Conservation (phyloP, 37 sponge, comb jelly and placozoan genomes). For the Beroe forskalii region DNA sequence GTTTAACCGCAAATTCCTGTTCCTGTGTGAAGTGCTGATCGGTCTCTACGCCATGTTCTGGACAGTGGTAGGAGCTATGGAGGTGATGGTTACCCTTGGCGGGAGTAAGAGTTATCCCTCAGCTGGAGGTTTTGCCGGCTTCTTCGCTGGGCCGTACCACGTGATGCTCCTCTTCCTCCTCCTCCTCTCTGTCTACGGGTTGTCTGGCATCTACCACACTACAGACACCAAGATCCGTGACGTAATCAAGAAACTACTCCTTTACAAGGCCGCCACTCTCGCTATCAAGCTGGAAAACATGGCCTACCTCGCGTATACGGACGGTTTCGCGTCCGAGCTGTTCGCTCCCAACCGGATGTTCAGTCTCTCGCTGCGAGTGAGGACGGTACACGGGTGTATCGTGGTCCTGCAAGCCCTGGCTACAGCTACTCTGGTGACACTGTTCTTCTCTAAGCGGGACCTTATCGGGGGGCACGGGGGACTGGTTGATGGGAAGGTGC, state of each 20-base stretch:
- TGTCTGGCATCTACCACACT: conserved; percentile 32
- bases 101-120: not conserved
- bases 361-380: not conserved
- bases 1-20: not conserved
- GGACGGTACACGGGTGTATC: not conserved
- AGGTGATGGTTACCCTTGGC: not conserved
- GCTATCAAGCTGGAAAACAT: not conserved
- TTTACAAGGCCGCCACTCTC: conserved; percentile 28
- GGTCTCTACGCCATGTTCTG: conserved; percentile 27
- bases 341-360: not conserved
- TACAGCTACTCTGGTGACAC: not conserved
- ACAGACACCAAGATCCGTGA: not conserved
- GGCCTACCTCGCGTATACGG: not conserved
- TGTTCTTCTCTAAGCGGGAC: not conserved
- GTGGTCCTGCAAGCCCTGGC: not conserved
- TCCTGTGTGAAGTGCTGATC: conserved; percentile 37
- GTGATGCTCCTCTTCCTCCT: not conserved
- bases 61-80: not conserved
- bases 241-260: not conserved
- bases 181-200: not conserved
- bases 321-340: not conserved
- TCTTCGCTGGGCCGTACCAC: conserved; percentile 10
- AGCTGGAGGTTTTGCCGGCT: not conserved
- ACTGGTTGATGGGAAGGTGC: too few relatives aligned
- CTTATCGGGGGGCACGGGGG: too few relatives aligned